These are phyloP conservation scores for Dicyrtoma fusca DNA, from an alignment of 2,888 invertebrate genomes.

Conservation along the genomic window DNA sequence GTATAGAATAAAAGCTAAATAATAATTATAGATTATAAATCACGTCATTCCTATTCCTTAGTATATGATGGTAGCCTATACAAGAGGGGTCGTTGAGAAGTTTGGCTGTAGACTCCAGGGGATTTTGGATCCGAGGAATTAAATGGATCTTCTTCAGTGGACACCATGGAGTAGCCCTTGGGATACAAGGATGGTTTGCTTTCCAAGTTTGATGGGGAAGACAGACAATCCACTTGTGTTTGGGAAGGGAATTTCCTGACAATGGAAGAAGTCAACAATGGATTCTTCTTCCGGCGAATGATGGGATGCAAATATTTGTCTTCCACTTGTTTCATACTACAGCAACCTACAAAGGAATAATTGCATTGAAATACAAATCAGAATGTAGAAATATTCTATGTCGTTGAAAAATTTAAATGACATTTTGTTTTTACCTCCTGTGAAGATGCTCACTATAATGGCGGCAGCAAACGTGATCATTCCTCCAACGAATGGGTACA, in stretches of 20 bases:
- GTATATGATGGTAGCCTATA: constrained; percentile 43
- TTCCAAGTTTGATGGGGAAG: neutral
- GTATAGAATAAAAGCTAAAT: too few relatives aligned
- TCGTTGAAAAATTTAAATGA: neutral
- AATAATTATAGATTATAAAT: too few relatives aligned
- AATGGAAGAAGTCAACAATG: neutral
- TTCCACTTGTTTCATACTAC: constrained; percentile 34
- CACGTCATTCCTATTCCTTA: neutral
- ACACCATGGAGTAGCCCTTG: constrained; percentile 2
- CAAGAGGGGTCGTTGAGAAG: constrained; percentile 39
- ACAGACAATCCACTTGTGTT: neutral
- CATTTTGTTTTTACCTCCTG: constrained; percentile 45
- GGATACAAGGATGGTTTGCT: neutral
- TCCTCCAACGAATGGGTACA: constrained; percentile 44
- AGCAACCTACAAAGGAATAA: constrained; percentile 38
- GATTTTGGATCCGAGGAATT: neutral
- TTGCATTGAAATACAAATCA: too few relatives aligned
- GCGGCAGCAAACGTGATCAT: constrained; percentile 40
- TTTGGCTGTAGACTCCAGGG: constrained; percentile 2
- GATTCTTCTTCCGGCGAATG: constrained; percentile 28
- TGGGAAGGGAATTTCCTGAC: neutral
- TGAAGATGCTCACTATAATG: constrained; percentile 39
- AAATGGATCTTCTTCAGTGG: constrained; percentile 2
- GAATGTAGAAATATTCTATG: too few relatives aligned
- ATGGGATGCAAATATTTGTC: constrained; percentile 50